Evolutionary conservation across 2,797 vertebrate species (phyloP), one percentile per base, ranked within the genome.

Genomic region (Smutsia temminckii): DNA sequence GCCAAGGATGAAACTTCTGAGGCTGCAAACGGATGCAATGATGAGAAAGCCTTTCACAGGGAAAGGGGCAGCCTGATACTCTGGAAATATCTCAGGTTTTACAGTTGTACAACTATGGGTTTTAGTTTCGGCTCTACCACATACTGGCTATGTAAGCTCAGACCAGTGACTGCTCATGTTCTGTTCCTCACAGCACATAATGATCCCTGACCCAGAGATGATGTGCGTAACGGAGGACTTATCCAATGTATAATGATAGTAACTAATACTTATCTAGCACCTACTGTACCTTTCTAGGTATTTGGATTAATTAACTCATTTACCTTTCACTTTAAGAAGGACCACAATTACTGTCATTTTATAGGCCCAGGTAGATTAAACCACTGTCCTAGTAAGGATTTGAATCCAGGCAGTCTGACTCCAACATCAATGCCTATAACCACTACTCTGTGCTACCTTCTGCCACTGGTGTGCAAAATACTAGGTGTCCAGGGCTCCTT

Each of bases 321-420:
- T 49, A n/a, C n/a, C 63, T 89, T 81, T 81, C 49, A 42, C 49
- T n/a, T 86, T 81, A 89, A 61, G 64, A 88, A 85, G 59, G 74
- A 34, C 59, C 72, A 13, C 20, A 37, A 42, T 53, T 74, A 68
- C 66, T 18, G 49, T 59, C n/a, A 51, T 34, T 57, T 88, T 34
- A 51, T n/a, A 64, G 79, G 32, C 20, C 21, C 23, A 21, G 20
- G 16, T 46, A 72, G 16, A 8, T 74, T 32, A 42, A 27, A 42
- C 13, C 8, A 37, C 42, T 66, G 25, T 79, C 29, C 25, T 7
- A 27, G 10, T 16, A 66, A 72, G 64, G 29, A 79, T 59, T 72
- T 51, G 92, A 71, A 78, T 71, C 55, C 25, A 80, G 66, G 64
- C 29, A 21, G 8, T 25, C 21, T 34, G 71, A 64, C 37, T 66